Conservation (phyloP, 2,888 invertebrate species). For the Cephalotes varians region DNA sequence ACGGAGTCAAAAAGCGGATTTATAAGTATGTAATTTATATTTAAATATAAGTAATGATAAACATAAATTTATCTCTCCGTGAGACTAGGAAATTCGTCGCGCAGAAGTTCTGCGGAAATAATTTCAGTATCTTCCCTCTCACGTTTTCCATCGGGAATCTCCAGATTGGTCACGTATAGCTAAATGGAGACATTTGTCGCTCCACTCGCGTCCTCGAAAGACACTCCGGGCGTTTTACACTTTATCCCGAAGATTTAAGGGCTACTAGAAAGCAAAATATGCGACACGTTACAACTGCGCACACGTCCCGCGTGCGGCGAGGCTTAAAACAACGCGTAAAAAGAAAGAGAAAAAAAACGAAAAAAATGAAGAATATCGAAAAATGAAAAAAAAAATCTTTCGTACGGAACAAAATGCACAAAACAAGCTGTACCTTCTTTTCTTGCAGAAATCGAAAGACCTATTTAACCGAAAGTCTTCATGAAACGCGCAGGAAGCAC, state of each 20-base stretch:
- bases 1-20: too few species aligned
- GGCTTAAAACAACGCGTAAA: conserved; percentile 40
- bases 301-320: conserved; percentile 57
- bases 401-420: conserved; percentile 70
- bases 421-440: conserved; percentile 78
- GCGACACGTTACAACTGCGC: conserved; percentile 1
- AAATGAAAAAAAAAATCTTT: conserved; percentile 56
- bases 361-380: conserved; percentile 25
- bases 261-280: conserved; percentile 7
- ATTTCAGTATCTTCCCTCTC: neutral
- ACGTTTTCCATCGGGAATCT: neutral
- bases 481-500: conserved; percentile 74
- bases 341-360: conserved; percentile 12
- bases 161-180: neutral
- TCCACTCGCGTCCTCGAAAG: conserved; percentile 5
- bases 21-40: neutral
- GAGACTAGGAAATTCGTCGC: neutral
- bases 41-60: too few species aligned
- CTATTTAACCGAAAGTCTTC: conserved; percentile 83
- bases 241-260: conserved; percentile 33
- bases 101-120: neutral
- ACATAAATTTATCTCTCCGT: too few species aligned
- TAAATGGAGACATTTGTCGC: conserved; percentile 10
- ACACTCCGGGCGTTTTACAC: conserved; percentile 24
- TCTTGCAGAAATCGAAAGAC: conserved; percentile 73